Evolutionary conservation across 2,888 invertebrate genomes (phyloP).

Genomic region (Eulithis prunata): DNA sequence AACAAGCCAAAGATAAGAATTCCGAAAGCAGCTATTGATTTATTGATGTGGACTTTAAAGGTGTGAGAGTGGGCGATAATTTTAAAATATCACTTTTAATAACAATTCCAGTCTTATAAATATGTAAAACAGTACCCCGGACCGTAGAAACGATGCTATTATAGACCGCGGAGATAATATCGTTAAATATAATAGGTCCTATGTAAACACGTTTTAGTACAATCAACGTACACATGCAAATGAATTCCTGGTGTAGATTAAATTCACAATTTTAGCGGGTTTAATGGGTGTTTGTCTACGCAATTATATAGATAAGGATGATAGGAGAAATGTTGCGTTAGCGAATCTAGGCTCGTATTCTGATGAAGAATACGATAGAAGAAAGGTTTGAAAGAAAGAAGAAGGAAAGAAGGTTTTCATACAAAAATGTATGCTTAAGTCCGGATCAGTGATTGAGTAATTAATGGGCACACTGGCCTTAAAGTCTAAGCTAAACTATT

Average conservation of each 20-base stretch:
- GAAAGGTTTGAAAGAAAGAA: too few relatives aligned
- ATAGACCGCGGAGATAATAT: slow-evolving; percentile 56
- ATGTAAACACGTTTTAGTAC: slow-evolving; percentile 62
- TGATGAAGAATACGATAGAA: neutral
- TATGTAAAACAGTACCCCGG: slow-evolving; percentile 51
- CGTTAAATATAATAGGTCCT: slow-evolving; percentile 65
- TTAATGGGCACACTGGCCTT: too few relatives aligned
- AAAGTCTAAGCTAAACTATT: neutral
- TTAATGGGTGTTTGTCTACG: slow-evolving; percentile 68
- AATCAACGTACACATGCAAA: slow-evolving; percentile 57
- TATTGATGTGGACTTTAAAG: slow-evolving; percentile 6
- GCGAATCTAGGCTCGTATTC: slow-evolving; percentile 28
- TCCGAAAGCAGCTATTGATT: slow-evolving; percentile 15
- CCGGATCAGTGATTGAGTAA: too few relatives aligned
- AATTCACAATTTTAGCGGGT: slow-evolving; percentile 75
- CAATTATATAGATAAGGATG: slow-evolving; percentile 67
- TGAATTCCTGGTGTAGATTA: slow-evolving; percentile 60
- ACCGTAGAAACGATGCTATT: slow-evolving; percentile 46
- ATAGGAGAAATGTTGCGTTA: slow-evolving; percentile 49
- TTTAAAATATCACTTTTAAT: slow-evolving; percentile 24
- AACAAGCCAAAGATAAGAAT: slow-evolving; percentile 11
- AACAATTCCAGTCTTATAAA: slow-evolving; percentile 51
- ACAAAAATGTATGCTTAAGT: too few relatives aligned
- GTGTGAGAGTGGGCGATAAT: slow-evolving; percentile 17
- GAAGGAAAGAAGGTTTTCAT: too few relatives aligned